A percentile compares a stretch with the other conserved stretches of the same genome.
phyloP scores from a whole-genome alignment of 2,888 invertebrate genomes.

The Tiliacea citrago region DNA sequence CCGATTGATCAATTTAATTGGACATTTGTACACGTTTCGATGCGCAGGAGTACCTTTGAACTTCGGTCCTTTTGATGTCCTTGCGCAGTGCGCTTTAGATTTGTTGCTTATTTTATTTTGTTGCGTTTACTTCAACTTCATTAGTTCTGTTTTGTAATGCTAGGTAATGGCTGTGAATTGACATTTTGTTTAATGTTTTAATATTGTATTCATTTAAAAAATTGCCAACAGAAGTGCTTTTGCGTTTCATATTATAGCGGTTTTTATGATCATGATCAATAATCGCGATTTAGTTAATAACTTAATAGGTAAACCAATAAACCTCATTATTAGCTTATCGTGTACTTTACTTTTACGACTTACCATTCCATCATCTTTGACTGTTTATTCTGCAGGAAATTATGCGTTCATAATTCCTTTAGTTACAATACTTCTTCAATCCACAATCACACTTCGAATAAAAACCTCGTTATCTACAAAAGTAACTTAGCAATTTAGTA shows the following conservation, averaged over 20 bases:
- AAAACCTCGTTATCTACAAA: constrained; percentile 64
- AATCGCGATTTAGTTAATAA: constrained; percentile 35
- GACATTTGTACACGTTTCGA: constrained; percentile 69
- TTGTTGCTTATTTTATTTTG: constrained; percentile 38
- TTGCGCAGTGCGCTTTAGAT: constrained; percentile 40
- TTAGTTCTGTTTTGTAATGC: constrained; percentile 18
- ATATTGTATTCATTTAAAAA: constrained; percentile 12
- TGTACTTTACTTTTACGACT: constrained; percentile 21
- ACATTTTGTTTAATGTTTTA: constrained; percentile 8
- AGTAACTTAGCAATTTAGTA: constrained; percentile 64
- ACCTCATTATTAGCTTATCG: not conserved
- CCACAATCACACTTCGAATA: constrained; percentile 51
- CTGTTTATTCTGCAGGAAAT: constrained; percentile 32
- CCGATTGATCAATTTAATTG: constrained; percentile 74
- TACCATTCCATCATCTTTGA: constrained; percentile 1
- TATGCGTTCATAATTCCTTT: constrained; percentile 53
- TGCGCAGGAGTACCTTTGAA: constrained; percentile 59
- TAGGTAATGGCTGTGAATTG: constrained; percentile 4
- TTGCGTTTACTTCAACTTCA: constrained; percentile 34
- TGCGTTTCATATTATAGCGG: constrained; percentile 7
- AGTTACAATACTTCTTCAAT: constrained; percentile 46
- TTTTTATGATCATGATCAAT: constrained; percentile 21
- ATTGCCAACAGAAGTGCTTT: not conserved
- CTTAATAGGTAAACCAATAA: constrained; percentile 17
- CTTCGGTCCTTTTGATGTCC: constrained; percentile 56